Evolutionary conservation across 2,797 vertebrate species (phyloP).

Genomic region (Prunella strophiata): DNA sequence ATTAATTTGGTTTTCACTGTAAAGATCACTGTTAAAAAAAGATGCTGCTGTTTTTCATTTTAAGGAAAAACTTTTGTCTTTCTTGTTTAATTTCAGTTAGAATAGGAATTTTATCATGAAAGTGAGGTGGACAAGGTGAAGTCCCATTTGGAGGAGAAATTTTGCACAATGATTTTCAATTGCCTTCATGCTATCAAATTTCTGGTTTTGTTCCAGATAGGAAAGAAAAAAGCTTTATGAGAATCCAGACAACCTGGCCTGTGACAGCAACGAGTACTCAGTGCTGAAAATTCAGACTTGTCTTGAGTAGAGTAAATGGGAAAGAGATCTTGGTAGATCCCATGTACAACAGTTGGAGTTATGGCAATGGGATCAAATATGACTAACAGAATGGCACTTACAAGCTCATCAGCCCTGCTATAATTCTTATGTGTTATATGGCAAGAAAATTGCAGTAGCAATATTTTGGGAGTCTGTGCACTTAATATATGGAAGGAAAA

Average conservation of each 20-base stretch:
- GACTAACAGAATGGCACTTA: slow-evolving; percentile 29
- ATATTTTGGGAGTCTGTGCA: slow-evolving; percentile 42
- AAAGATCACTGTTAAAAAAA: background rate
- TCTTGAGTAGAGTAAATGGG: background rate
- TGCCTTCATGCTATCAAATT: background rate
- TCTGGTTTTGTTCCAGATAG: background rate
- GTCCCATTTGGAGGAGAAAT: background rate
- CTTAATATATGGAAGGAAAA: slow-evolving; percentile 55
- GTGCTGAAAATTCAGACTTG: slow-evolving; percentile 11
- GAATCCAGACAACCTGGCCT: slow-evolving; percentile 23
- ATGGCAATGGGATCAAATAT: slow-evolving; percentile 6
- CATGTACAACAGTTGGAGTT: slow-evolving; percentile 28
- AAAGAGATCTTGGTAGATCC: slow-evolving; percentile 35
- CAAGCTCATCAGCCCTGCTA: slow-evolving; percentile 24
- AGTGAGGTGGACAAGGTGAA: background rate
- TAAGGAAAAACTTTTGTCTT: background rate
- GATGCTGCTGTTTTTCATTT: background rate
- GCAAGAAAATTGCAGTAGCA: slow-evolving; percentile 60
- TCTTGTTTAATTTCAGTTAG: background rate
- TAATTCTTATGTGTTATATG: slow-evolving; percentile 8
- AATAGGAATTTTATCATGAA: background rate
- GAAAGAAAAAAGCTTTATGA: background rate
- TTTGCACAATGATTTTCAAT: slow-evolving; percentile 17
- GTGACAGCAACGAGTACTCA: background rate
- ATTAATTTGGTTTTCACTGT: background rate